Evolutionary conservation across 2,113 vertebrate species (phyloP).

Genomic region (Herpetotheres cachinnans): DNA sequence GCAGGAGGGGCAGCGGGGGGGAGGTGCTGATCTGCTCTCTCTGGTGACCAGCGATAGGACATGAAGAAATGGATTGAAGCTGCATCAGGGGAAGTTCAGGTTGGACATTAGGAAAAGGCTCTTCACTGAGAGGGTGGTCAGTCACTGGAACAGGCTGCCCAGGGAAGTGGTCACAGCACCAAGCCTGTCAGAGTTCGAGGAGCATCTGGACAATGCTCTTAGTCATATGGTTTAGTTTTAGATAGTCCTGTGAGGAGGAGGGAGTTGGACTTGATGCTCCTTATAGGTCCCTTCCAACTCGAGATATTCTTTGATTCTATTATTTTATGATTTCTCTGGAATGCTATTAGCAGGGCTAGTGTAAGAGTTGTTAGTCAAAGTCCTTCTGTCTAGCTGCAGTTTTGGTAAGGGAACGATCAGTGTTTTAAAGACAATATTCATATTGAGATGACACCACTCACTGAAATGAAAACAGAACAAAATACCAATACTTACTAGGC

Average conservation of each 20-base stretch:
- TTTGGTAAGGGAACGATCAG: neutral
- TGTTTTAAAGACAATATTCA: neutral
- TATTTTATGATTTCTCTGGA: neutral
- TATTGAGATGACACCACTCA: neutral
- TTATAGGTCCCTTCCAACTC: neutral
- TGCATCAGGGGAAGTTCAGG: neutral
- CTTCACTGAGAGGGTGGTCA: fast-evolving
- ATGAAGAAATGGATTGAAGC: neutral
- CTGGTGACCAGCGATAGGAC: neutral
- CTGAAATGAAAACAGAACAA: neutral
- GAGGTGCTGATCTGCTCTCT: neutral
- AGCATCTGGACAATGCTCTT: neutral
- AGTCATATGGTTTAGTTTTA: neutral
- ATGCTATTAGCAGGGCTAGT: neutral
- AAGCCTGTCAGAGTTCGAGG: neutral
- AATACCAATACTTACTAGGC: neutral
- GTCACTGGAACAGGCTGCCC: neutral
- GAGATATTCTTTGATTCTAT: neutral
- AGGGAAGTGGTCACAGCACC: neutral
- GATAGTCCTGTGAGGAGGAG: neutral
- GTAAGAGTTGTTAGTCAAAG: neutral
- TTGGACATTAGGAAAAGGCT: neutral
- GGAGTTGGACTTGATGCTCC: fast-evolving
- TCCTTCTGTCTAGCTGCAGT: neutral
- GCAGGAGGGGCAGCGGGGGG: fast-evolving